Evolutionary conservation across 2,113 vertebrate genomes (phyloP).

Genomic region (Maccullochella peelii): DNA sequence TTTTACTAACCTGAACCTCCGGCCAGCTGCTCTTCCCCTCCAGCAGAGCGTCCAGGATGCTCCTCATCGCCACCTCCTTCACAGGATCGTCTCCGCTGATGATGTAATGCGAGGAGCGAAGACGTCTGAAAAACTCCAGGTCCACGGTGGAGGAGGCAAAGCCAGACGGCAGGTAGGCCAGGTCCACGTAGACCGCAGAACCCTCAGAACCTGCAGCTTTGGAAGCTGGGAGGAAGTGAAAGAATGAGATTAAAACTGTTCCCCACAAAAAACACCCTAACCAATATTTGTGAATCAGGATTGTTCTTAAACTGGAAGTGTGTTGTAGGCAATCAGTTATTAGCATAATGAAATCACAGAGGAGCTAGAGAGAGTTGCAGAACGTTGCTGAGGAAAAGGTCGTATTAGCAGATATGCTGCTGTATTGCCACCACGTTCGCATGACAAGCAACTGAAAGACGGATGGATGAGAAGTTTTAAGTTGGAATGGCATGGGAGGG

Average conservation of each 20-base stretch:
- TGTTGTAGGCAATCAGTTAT: too few relatives aligned
- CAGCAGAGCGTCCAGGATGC: conserved; percentile 89
- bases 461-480: too few relatives aligned
- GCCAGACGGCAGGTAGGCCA: conserved; percentile 92
- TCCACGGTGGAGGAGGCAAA: conserved; percentile 84
- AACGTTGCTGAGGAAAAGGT: too few relatives aligned
- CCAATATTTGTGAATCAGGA: background rate
- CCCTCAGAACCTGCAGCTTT: conserved; percentile 43
- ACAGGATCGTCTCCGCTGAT: conserved; percentile 90
- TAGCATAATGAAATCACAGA: too few relatives aligned
- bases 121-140: conserved; percentile 86
- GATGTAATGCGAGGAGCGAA: conserved; percentile 92
- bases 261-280: background rate
- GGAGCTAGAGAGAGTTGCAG: too few relatives aligned
- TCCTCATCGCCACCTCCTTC: conserved; percentile 86
- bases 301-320: too few relatives aligned
- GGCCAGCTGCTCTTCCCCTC: conserved; percentile 89
- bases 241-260: background rate
- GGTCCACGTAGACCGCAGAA: conserved; percentile 87
- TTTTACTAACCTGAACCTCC: conserved; percentile 84
- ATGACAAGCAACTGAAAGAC: too few relatives aligned
- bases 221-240: conserved; percentile 22
- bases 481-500: too few relatives aligned
- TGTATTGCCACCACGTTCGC: too few relatives aligned
- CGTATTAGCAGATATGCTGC: too few relatives aligned